Evolutionary conservation across 2,797 vertebrate species (phyloP), one percentile per base, ranked within the genome.

Genomic region (Acipenser transmontanus): DNA sequence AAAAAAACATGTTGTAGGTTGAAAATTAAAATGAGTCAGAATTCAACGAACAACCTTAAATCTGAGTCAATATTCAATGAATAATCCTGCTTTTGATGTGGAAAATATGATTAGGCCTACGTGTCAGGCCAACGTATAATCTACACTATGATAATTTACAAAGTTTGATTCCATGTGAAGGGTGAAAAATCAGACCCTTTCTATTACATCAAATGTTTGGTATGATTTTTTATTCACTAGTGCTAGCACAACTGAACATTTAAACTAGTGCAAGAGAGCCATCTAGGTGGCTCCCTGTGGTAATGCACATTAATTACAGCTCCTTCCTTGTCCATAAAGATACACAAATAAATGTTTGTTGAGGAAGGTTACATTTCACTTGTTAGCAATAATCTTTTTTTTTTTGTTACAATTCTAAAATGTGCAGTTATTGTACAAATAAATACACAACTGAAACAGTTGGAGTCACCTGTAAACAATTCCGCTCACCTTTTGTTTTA

Each of bases 251-350:
- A 34, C 59, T 34, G 48, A 6, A 6, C 4, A 57, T 72, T 75
- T 34, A 34, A 61, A 8, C 59, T 63, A 66, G 68, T 74, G 68
- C 72, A 70, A 77, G 70, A 78, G 69, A 69, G 73, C 75, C 77
- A 73, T 73, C 75, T 71, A 71, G 66, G 77, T 73, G 1, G 54
- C 48, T 66, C 1, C n/a, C 0, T 0, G 0, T 0, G 50, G 66
- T 65, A 84, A 75, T 84, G 11, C 80, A 76, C 17, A 12, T 61
- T 14, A 34, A 34, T 1, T 34, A 34, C 34, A 34, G 34, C 34
- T 34, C 34, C 34, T 34, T 34, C 34, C 34, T 34, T 34, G 34
- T 34, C 34, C 34, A 34, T 34, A 34, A 17, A 17, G 34, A 34
- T 34, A 4, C 34, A 34, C 34, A 34, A 34, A 34, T 34, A 34